Evolutionary conservation across 2,797 vertebrate genomes (phyloP).

Genomic region (Phyllotis vaccarum): DNA sequence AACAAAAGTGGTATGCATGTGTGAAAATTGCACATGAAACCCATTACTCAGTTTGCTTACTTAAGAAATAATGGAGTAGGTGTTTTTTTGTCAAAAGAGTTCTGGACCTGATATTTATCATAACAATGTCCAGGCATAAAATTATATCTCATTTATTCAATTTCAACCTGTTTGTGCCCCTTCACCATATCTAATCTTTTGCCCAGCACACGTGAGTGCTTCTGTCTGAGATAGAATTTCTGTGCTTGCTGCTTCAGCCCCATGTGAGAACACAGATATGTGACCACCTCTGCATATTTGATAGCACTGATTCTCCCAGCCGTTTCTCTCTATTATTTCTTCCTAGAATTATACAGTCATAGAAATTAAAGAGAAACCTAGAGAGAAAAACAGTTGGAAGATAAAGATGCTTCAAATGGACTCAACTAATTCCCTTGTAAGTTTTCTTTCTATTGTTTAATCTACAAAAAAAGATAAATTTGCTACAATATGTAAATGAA

Average conservation of each 20-base stretch:
- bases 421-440: conserved; percentile 29
- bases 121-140: neutral
- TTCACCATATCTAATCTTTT: neutral
- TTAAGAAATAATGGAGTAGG: neutral
- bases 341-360: conserved; percentile 20
- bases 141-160: neutral
- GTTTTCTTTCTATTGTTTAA: conserved; percentile 44
- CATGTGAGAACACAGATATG: conserved; percentile 25
- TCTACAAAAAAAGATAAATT: conserved; percentile 30
- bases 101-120: neutral
- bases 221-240: neutral
- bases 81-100: neutral
- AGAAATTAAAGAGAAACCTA: neutral
- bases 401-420: neutral
- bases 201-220: neutral
- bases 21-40: neutral
- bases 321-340: conserved; percentile 28
- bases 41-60: neutral
- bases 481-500: conserved; percentile 5
- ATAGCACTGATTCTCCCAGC: conserved; percentile 16
- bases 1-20: neutral
- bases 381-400: neutral
- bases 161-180: neutral
- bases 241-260: neutral
- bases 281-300: neutral